Evolutionary conservation across 2,888 invertebrate species (phyloP), one percentile per base, ranked within the genome.

Genomic region (Theristus sp.): DNA sequence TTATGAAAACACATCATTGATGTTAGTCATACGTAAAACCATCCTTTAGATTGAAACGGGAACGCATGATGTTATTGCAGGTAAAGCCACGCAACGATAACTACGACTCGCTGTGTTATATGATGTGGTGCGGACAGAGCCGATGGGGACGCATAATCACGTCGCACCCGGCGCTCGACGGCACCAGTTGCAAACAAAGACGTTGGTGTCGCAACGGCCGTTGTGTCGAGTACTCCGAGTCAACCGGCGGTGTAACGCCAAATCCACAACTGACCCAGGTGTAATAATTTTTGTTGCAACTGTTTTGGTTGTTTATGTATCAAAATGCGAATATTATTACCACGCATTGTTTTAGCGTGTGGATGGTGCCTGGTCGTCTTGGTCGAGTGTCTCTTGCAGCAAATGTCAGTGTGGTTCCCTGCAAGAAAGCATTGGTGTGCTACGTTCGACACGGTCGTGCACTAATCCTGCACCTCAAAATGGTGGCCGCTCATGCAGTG

Each of bases 121-220:
- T 72, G 73, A 72, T 73, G 70, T 73, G 72, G 71, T 73, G 73
- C 65, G 71, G 72, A 27, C 68, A 68, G 63, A 65, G 66, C 24
- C 62, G 64, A 17, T 71, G 67, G 56, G 72, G 72, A 46, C 64
- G 71, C 59, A 70, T 72, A 61, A 69, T 73, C 62, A 73, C 73
- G 25, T 72, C 73, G n/a, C 72, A 72, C 65, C 72, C 72, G 1
- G 68, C 68, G 2, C 63, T 68, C 25, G 68, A 68, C 25, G 63
- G 57, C 38, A 72, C 72, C 10, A 68, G 68, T 64, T 72, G 72
- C 59, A 70, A 69, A 28, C 64, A 67, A 6, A 66, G 62, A 58
- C 69, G 68, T 29, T 72, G 70, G 70, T 72, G 70, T 61, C 65
- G 67, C 60, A 63, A 67, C n/a, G 71, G 71, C 58, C 65, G 72